Evolutionary conservation across 2,797 vertebrate genomes (phyloP), one percentile per base, ranked within the genome.

Genomic region (Melanotaenia trifasciata): DNA sequence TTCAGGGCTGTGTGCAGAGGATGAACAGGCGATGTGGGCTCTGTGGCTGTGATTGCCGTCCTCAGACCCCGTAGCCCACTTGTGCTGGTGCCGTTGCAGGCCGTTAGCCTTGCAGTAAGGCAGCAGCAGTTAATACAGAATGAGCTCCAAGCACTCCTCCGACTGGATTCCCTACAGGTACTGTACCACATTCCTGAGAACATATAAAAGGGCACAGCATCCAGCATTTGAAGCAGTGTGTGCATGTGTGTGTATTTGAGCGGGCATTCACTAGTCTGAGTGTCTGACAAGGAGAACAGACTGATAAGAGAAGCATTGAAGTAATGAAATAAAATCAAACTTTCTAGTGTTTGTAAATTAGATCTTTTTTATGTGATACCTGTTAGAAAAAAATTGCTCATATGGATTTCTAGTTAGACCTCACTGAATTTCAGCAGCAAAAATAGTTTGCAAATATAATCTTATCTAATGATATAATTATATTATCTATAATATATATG

Each of bases 101-200:
- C 87, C 90, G 54, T 84, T 76, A 91, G 91, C 88, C 92, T 90
- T 43, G 81, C 85, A 70, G 84, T 84, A 81, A 77, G 89, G 84
- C 85, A 76, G 79, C 87, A 67, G 79, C 84, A 66, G 96, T 94
- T 95, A 94, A 95, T 86, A 95, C 90, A 93, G 82, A 81, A 94
- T 98, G 97, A 98, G 95, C 97, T 97, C 98, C 91, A 97, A 96
- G 94, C 96, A 96, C 92, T 97, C 96, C 84, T 96, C 97, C 88
- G 97, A 98, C 95, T 99, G 98, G 98, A 98, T 99, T 90, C 97
- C 97, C 76, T 99, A 98, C 96, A 99, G 97, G 98, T 99, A 97
- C 54, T 43, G 87, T 80, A 81, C 58, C 72, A 77, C 78, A 65
- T 86, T 83, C 81, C 76, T 24, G 53, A 69, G 70, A 79, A 63